Evolutionary conservation across 2,888 invertebrate species (phyloP), one percentile per base, ranked within the genome.

Genomic region (Sabellastarte sp.): DNA sequence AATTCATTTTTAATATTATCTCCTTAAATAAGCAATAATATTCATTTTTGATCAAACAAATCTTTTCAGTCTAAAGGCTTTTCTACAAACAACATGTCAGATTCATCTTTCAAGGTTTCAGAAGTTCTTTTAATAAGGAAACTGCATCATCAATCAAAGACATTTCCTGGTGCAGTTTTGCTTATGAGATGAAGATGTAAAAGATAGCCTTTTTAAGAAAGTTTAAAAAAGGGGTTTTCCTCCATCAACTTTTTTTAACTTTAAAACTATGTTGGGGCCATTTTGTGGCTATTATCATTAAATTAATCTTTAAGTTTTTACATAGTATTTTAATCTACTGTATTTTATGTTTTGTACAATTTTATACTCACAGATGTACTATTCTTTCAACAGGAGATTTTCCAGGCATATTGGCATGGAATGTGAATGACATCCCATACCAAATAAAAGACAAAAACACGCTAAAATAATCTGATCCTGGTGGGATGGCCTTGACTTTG

Each of bases 321-420:
- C 30, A 10, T 26, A 10, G 10, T 31, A 57, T 30, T 24, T 15
- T 15, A 53, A 26, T 5, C 5, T 26, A 15, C 53, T 26, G 10
- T 15, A n/a, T 15, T 53, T 15, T n/a, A n/a, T n/a, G n/a, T n/a
- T n/a, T n/a, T n/a, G n/a, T n/a, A n/a, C n/a, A n/a, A n/a, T n/a
- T n/a, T 10, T 5, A n/a, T 15, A 26, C 53, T 26, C 10, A 53
- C 26, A 53, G 10, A 53, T 53, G 53, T 10, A 53, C 26, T 15
- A 26, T 10, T n/a, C 5, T n/a, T 53, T 30, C 57, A 5, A 59
- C 20, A 32, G 50, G 52, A 30, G 29, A 33, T 31, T 68, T 67
- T 1, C 64, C 68, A 30, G 64, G 60, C 66, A 67, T 64, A 55
- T 65, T 66, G 2, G 67, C 63, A 57, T 69, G 69, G 51, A 53